Conservation (phyloP, 1,140 invertebrate species). For the Drosophila sproati region DNA sequence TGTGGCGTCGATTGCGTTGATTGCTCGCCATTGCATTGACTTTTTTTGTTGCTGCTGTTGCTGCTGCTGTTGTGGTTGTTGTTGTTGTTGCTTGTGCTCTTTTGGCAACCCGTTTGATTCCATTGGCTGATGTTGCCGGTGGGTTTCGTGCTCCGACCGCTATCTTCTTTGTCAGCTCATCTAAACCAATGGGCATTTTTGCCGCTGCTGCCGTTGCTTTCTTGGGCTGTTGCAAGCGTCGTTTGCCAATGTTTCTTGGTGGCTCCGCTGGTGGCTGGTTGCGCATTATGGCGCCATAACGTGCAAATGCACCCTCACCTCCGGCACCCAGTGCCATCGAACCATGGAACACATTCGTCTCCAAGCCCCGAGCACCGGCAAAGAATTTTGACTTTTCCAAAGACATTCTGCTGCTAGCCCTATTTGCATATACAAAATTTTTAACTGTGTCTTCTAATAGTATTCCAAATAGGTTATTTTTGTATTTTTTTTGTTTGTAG, state of each 20-base stretch:
- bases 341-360: background rate
- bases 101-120: background rate
- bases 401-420: constrained; percentile 14
- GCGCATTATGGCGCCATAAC: background rate
- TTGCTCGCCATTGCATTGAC: background rate
- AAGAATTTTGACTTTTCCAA: constrained; percentile 42
- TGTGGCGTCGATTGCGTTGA: background rate
- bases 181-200: background rate
- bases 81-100: background rate
- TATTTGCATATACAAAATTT: constrained; percentile 1
- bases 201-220: background rate
- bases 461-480: constrained; percentile 3
- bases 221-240: background rate
- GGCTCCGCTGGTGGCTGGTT: background rate
- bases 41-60: too few species aligned
- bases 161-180: background rate
- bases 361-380: background rate
- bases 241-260: background rate
- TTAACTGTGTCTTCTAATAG: background rate
- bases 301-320: background rate
- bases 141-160: background rate
- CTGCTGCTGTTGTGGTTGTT: background rate
- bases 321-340: constrained; percentile 2
- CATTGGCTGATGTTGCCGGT: background rate
- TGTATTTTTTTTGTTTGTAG: constrained; percentile 10